Evolutionary conservation across 23 tunicate genomes (phyloP).

Genomic region (Halocynthia roretzi): DNA sequence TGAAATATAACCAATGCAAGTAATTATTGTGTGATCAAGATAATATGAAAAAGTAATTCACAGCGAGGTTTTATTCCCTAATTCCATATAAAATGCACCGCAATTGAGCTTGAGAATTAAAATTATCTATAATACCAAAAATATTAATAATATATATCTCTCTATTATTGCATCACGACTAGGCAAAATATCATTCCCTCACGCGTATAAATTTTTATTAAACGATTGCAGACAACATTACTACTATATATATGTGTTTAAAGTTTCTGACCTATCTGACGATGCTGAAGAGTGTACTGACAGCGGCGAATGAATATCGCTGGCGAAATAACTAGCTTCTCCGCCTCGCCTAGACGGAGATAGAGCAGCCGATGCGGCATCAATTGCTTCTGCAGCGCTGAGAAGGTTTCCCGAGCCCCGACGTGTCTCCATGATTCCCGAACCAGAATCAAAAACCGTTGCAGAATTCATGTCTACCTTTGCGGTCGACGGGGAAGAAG

Average conservation of each 20-base stretch:
- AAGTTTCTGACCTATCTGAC: constrained; percentile 16
- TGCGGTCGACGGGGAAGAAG: too few relatives aligned
- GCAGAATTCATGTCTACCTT: not conserved
- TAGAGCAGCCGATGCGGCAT: not conserved
- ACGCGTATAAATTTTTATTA: too few relatives aligned
- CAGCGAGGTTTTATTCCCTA: too few relatives aligned
- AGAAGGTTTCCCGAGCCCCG: constrained; percentile 15
- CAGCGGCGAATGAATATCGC: constrained; percentile 21
- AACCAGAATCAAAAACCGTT: constrained; percentile 3
- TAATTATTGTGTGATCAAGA: too few relatives aligned
- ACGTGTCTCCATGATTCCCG: constrained; percentile 8
- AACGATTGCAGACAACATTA: not conserved
- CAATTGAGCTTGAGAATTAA: too few relatives aligned
- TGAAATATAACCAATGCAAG: too few relatives aligned
- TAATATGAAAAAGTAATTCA: too few relatives aligned
- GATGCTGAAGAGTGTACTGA: constrained; percentile 25
- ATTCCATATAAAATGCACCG: too few relatives aligned
- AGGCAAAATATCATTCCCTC: too few relatives aligned
- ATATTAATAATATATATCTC: too few relatives aligned
- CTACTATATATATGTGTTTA: not conserved
- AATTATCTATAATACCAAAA: too few relatives aligned
- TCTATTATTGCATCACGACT: too few relatives aligned
- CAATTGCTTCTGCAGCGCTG: not conserved
- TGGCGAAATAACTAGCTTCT: constrained; percentile 6
- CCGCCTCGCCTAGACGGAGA: constrained; percentile 3